Conservation (phyloP, 2,113 vertebrate genomes). For the Hemicordylus capensis region DNA sequence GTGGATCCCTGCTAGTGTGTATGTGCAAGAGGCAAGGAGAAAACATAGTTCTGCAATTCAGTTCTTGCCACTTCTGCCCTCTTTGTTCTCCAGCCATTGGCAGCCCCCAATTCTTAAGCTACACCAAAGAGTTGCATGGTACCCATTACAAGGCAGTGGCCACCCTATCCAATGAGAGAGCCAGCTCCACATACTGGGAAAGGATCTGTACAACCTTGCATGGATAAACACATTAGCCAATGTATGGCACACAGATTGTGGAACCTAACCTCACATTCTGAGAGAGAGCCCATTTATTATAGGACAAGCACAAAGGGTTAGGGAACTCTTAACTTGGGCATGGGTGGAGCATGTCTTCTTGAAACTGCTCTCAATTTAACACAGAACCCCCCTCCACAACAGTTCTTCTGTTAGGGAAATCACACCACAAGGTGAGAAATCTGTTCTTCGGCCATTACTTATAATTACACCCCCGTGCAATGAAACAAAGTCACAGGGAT, state of each 20-base stretch:
- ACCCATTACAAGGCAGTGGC: no score
- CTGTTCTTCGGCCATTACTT: neutral
- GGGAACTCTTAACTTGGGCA: neutral
- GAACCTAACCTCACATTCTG: neutral
- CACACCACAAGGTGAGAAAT: no score
- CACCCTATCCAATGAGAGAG: no score
- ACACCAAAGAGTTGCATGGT: no score
- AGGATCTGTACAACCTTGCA: neutral
- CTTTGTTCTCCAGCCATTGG: no score
- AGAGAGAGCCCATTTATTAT: neutral
- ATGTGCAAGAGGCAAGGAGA: no score
- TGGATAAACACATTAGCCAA: neutral
- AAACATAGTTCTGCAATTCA: no score
- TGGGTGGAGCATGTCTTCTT: neutral
- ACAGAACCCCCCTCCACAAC: neutral
- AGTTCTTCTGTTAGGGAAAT: neutral
- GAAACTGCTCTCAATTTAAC: neutral
- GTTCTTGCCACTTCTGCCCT: no score
- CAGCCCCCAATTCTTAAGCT: no score
- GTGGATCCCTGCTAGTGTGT: no score
- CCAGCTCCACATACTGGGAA: neutral
- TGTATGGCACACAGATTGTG: no score
- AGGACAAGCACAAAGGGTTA: no score
- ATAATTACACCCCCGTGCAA: neutral
- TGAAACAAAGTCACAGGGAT: neutral